Base-by-base conservation (phyloP, 2,797 vertebrate genomes). In the Bryconaethiops microstoma region DNA sequence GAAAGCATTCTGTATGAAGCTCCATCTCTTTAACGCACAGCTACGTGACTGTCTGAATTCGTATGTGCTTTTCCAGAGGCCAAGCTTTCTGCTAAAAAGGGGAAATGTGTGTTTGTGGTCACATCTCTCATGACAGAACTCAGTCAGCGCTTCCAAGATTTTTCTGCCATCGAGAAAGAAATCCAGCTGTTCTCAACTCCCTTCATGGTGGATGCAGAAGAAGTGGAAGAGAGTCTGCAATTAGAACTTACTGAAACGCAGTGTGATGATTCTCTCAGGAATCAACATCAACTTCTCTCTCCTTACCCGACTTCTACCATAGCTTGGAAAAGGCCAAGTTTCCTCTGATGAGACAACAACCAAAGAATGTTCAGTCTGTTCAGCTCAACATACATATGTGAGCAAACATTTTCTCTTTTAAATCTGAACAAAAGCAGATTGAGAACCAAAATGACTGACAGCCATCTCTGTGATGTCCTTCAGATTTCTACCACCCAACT, bases 381-480 rank as follows among this genome's bases (percentile, higher is more conserved):
- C 16, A 12, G 67, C 67, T 50, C 67, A 48, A 70, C 67, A 50
- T 70, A 25, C 67, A 50, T 50, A 70, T 13, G 23, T 42, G 40
- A 50, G 45, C 67, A 57, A 73, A 81, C 64, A 65, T 81, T 69
- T 81, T 73, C 64, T 77, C 60, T 77, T 40, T 42, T 78, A 48
- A 82, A 16, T 42, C 55, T 62, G 55, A 79, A 82, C 40, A 82
- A 82, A 79, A 83, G 45, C 65, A 79, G 60, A 78, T 48, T 65
- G 57, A 86, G 79, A 86, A 67, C 52, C 55, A 86, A 75, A 81
- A 78, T 77, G 76, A 82, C 80, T 5, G 57, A 82, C 39, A 52
- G 42, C 62, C 74, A 80, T 83, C 82, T 86, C 70, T 55, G 25
- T 86, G 78, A 86, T 13, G 78, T 83, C 52, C 77, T 85, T 77